Percentiles rank a stretch among this genome's conserved stretches.
Evolutionary conservation across 1,140 invertebrate species (phyloP).

Genomic region (Drosophila nikananu): DNA sequence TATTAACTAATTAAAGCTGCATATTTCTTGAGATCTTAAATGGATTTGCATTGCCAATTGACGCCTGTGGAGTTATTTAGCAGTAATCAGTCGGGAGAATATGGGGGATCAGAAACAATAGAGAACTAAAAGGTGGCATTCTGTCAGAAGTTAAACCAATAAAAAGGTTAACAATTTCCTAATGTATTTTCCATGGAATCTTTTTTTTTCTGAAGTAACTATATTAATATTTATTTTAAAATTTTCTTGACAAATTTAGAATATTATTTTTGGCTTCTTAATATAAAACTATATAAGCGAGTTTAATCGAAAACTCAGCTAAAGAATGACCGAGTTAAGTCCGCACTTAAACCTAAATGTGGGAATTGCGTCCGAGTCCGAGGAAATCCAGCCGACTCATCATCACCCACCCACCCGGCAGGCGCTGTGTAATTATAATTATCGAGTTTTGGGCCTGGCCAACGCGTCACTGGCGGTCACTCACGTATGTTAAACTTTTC

Average conservation of each 20-base stretch:
- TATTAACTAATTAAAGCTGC: slow-evolving; percentile 83
- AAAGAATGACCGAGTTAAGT: slow-evolving; percentile 30
- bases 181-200: neutral
- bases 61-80: slow-evolving; percentile 27
- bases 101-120: neutral
- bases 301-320: neutral
- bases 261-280: neutral
- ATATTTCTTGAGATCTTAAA: slow-evolving; percentile 73
- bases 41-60: slow-evolving; percentile 63
- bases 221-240: neutral
- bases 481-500: slow-evolving; percentile 70
- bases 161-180: neutral
- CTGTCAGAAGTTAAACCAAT: neutral
- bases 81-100: slow-evolving; percentile 11
- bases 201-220: neutral
- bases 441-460: slow-evolving; percentile 34
- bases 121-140: neutral
- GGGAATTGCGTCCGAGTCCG: slow-evolving; percentile 16
- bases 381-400: slow-evolving; percentile 32
- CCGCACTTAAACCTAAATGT: slow-evolving; percentile 13
- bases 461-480: slow-evolving; percentile 50
- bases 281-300: neutral
- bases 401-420: slow-evolving; percentile 36
- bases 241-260: neutral
- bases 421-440: slow-evolving; percentile 40